Evolutionary conservation across 2,888 invertebrate species (phyloP), one percentile per base, ranked within the genome.

Genomic region (Drosophila longiperda): DNA sequence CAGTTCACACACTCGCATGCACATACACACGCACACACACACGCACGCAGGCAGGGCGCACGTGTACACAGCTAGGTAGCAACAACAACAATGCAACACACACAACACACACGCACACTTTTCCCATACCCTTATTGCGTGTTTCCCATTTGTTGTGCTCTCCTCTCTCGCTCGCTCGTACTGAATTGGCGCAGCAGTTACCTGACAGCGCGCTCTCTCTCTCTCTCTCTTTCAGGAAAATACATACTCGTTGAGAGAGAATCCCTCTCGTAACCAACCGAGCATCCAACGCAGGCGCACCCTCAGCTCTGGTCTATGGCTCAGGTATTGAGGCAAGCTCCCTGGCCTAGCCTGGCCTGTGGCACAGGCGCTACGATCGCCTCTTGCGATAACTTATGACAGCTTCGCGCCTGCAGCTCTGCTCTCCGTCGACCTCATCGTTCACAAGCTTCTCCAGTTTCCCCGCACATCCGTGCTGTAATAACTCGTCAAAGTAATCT

Each of bases 121-220:
- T 89, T 88, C 83, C 87, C 83, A 82, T 84, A 82, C 84, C 90
- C 86, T 89, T 87, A 82, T 83, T 82, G 80, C 83, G 88, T 91
- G 73, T 71, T 85, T 89, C 82, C 89, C 88, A 87, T 76, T 79
- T 66, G 77, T 58, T 40, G 68, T 40, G 32, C 53, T 60, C 69
- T 62, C 45, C 45, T 62, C 49, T 33, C 73, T 50, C 66, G 68
- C 87, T 75, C 71, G 36, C 73, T 75, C 62, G 26, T 66, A 48
- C 73, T 55, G 4, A 64, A 64, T 70, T 89, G 75, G 54, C 63
- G 50, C 58, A 32, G 53, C 11, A 8, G 11, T 45, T 79, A 79
- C 75, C 80, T 77, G 77, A 64, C 76, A 40, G 49, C 71, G 53
- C 23, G 8, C 73, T 60, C 75, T 74, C 70, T 45, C 73, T 60